Conservation (phyloP, 2,888 invertebrate species). For the Meteorus cinctellus region DNA sequence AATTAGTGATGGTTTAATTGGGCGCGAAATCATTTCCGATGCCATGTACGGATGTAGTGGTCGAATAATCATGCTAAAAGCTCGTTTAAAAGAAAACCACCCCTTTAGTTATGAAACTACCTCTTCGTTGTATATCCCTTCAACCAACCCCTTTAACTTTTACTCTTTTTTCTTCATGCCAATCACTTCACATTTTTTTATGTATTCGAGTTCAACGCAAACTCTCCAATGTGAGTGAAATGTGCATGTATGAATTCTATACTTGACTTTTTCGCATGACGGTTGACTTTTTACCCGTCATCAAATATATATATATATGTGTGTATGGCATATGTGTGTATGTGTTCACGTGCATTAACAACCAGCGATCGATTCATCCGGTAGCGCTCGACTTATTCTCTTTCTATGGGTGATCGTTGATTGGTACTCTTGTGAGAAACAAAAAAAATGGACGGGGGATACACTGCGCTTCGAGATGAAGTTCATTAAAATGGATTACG, state of each 20-base stretch:
- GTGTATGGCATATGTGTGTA: neutral
- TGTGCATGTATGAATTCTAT: conserved; percentile 7
- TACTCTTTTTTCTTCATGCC: conserved; percentile 27
- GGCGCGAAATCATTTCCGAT: conserved; percentile 73
- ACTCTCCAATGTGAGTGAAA: neutral
- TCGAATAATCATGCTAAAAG: conserved; percentile 72
- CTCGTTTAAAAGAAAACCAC: conserved; percentile 61
- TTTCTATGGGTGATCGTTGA: conserved; percentile 6
- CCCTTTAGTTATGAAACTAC: conserved; percentile 42
- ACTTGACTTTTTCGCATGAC: conserved; percentile 16
- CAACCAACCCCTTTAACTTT: conserved; percentile 5
- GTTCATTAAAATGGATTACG: conserved; percentile 1
- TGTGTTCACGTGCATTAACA: neutral
- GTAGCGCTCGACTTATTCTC: neutral
- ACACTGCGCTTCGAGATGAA: conserved; percentile 1
- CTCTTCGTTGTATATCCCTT: conserved; percentile 36
- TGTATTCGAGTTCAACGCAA: neutral
- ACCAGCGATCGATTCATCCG: conserved; percentile 13
- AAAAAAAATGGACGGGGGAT: neutral
- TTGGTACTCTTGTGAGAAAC: conserved; percentile 16
- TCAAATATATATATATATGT: neutral
- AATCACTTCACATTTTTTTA: neutral
- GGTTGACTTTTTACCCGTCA: conserved; percentile 7
- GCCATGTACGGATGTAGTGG: conserved; percentile 68
- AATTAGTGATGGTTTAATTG: conserved; percentile 72